phyloP scores from a whole-genome alignment of 2,113 vertebrate species.

The Rousettus leschenaultii region DNA sequence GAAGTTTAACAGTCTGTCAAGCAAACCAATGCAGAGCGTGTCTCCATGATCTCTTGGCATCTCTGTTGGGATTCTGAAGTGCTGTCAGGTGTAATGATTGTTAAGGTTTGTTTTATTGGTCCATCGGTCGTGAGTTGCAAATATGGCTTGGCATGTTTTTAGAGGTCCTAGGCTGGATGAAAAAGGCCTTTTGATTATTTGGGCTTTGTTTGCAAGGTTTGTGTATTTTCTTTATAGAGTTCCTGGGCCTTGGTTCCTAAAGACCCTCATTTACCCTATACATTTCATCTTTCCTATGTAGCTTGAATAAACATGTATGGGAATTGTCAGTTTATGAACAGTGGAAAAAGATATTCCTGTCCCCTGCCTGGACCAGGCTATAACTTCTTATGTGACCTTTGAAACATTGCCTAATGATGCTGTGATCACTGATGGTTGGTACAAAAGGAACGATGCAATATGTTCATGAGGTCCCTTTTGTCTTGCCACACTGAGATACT shows the following conservation, averaged over 20 bases:
- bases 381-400: not conserved
- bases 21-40: accelerated
- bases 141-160: not conserved
- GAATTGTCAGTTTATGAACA: not conserved
- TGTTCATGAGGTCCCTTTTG: not conserved
- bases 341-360: not conserved
- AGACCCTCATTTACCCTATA: not conserved
- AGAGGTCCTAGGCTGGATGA: not conserved
- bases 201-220: not conserved
- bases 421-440: not conserved
- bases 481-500: not conserved
- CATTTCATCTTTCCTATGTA: not conserved
- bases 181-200: not conserved
- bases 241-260: not conserved
- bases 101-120: not conserved
- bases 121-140: not conserved
- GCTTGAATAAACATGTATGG: not conserved
- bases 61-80: not conserved
- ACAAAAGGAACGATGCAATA: not conserved
- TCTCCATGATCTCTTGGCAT: not conserved
- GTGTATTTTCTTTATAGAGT: not conserved
- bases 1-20: not conserved
- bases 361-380: not conserved
- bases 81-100: not conserved
- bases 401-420: not conserved